Evolutionary conservation across 2,888 invertebrate species (phyloP), one percentile per base, ranked within the genome.

Genomic region (Idaea dimidiata): DNA sequence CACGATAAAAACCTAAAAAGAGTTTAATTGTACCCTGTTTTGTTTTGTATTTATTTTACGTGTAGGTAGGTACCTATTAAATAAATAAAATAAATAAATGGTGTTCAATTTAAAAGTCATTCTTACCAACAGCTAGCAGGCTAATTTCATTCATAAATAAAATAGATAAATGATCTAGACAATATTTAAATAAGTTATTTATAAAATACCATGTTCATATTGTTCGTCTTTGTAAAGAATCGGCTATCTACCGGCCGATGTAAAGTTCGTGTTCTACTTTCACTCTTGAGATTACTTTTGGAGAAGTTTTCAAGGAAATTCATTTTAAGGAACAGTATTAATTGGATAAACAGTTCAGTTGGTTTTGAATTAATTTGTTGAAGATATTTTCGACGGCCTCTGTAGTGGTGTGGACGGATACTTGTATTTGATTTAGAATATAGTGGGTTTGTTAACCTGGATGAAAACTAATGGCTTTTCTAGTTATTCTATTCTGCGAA

Each of bases 221-320:
- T 7, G n/a, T 55, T 16, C 16, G n/a, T 55, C n/a, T 55, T 16
- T 8, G 7, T 10, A 17, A 56, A 18, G 3, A 17, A 17, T 17
- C 56, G 18, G 6, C 7, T 0, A 17, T 17, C 10, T 18, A 56
- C 8, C 16, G 17, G 4, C 7, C 6, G 56, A 17, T 14, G 0
- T 16, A 17, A 17, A 56, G 56, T 17, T 10, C 10, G 18, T 17
- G 10, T 10, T 17, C 14, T 17, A 7, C 56, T 7, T 18, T 18
- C 18, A 8, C 7, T 6, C 56, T 16, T 14, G 18, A 78, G 76
- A 82, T 82, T 83, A 79, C 79, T 69, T 82, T 81, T 70, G 3
- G 72, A 72, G 70, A 80, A 82, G 73, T 82, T 80, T 76, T 73
- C 71, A 78, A 78, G 76, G 71, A 77, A 83, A 77, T 81, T 79